These are phyloP conservation scores for Ammodytes marinus DNA, from an alignment of 2,113 vertebrate species.

Conservation along the genomic window DNA sequence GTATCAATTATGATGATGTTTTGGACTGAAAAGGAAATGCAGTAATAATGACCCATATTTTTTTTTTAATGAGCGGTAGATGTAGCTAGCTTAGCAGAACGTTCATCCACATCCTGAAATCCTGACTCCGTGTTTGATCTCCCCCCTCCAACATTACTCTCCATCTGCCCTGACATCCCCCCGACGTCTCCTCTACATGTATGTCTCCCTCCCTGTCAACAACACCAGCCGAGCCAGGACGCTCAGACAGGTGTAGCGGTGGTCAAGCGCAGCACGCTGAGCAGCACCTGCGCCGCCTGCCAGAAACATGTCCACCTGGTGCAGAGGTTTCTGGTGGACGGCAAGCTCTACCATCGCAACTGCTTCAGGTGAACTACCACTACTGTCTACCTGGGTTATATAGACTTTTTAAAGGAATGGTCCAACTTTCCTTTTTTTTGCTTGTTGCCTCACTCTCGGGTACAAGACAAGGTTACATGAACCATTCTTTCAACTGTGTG, in stretches of 20 bases:
- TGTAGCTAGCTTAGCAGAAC: constrained; percentile 44
- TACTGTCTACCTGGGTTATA: background rate
- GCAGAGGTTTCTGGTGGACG: constrained; percentile 93
- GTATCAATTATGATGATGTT: constrained; percentile 21
- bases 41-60: background rate
- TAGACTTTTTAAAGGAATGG: background rate
- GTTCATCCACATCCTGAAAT: constrained; percentile 72
- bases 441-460: too few relatives aligned
- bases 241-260: constrained; percentile 35
- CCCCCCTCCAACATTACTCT: constrained; percentile 59
- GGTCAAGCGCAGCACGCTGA: constrained; percentile 76
- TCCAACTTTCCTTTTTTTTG: too few relatives aligned
- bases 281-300: constrained; percentile 91
- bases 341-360: constrained; percentile 96
- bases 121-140: constrained; percentile 82
- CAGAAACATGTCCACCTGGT: constrained; percentile 95
- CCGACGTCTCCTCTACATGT: constrained; percentile 36
- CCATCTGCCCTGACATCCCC: constrained; percentile 48
- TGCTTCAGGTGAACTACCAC: constrained; percentile 91
- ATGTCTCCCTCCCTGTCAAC: constrained; percentile 35
- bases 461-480: too few relatives aligned
- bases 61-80: constrained; percentile 25
- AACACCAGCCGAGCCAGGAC: constrained; percentile 20
- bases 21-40: constrained; percentile 21
- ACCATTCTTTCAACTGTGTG: too few relatives aligned